Base-by-base conservation (phyloP, 2,888 invertebrate genomes). In the Drosophila robusta region DNA sequence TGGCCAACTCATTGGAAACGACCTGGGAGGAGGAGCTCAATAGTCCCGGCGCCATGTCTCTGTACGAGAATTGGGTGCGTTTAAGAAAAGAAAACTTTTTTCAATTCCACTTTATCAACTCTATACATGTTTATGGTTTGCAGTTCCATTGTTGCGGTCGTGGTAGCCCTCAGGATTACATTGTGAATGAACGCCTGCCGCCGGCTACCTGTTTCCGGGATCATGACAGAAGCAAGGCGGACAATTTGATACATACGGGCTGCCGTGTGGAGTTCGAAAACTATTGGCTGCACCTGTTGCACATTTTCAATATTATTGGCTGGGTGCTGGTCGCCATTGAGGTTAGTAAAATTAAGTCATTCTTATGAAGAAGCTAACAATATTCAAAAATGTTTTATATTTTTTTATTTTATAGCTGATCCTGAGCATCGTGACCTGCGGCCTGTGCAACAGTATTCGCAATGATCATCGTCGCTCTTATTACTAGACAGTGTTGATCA, bases 381-480 rank as follows among this genome's bases (percentile, higher is more conserved):
- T 64, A 16, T 32, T n/a, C n/a, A n/a, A n/a, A n/a, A n/a, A n/a
- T n/a, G n/a, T n/a, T n/a, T 22, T 4, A 29, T 8, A 9, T 29
- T 2, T 9, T 29, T 29, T 29, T 0, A 9, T 2, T 7, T 79
- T 80, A 1, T 70, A 90, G 90, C 11, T 90, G 0, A 91, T 96
- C 80, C 95, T 95, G 50, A 95, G 96, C 67, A 93, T 97, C 84
- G 95, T 97, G 91, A 95, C 97, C 52, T 95, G 97, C 91, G 96
- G 96, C 90, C 93, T 98, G 89, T 96, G 96, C 81, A 96, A 96
- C 91, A 96, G 96, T 90, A 96, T 98, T 92, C 95, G 95, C 92
- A 97, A 97, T 92, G 95, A 96, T 91, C 95, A 95, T 87, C 94
- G 96, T 93, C 94, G 96, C 92, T 93, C 94, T 78, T 93, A 92